Evolutionary conservation across 2,797 vertebrate genomes (phyloP).

Genomic region (Sebastes matsubarae): DNA sequence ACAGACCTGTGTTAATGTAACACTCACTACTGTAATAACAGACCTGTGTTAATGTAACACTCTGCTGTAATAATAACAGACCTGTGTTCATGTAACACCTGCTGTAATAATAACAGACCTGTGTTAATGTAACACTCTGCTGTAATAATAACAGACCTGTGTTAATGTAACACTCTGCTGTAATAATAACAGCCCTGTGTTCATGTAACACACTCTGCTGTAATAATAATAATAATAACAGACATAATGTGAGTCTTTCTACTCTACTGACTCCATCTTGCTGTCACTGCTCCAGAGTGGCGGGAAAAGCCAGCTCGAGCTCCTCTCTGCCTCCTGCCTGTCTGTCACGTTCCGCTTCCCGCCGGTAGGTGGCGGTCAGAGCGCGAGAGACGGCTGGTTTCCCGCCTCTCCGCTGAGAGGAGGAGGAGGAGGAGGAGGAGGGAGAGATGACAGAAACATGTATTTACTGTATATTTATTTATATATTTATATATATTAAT

Average conservation of each 20-base stretch:
- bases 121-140: too few relatives aligned
- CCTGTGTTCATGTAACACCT: too few relatives aligned
- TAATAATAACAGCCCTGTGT: too few relatives aligned
- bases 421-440: neutral
- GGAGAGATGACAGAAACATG: neutral
- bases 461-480: neutral
- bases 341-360: conserved; percentile 5
- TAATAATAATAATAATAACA: neutral
- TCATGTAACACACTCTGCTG: too few relatives aligned
- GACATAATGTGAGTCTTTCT: neutral
- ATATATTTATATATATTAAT: too few relatives aligned
- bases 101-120: too few relatives aligned
- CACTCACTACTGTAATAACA: too few relatives aligned
- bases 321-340: neutral
- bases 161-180: too few relatives aligned
- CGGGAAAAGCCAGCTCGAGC: neutral
- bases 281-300: neutral
- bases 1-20: too few relatives aligned
- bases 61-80: too few relatives aligned
- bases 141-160: too few relatives aligned
- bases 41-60: too few relatives aligned
- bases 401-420: conserved; percentile 2
- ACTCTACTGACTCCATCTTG: conserved; percentile 14
- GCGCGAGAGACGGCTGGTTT: conserved; percentile 66
- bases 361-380: conserved; percentile 82